Conservation (phyloP, 2,888 invertebrate genomes). For the Metopia argyrocephala region DNA sequence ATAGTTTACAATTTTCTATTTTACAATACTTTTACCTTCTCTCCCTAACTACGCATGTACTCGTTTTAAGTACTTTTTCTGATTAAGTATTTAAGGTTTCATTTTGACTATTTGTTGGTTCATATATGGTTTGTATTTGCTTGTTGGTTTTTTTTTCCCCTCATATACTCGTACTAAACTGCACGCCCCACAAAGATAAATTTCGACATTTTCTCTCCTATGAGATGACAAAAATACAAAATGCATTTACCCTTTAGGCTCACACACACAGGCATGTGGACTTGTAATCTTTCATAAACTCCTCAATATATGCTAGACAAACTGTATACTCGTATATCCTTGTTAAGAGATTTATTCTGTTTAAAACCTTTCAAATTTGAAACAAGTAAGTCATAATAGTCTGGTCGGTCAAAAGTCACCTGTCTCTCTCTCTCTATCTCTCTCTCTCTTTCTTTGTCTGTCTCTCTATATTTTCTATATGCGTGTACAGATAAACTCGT, state of each 20-base stretch:
- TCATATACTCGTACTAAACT: neutral
- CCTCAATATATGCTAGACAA: neutral
- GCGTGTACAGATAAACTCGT: too few species aligned
- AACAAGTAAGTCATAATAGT: slow-evolving; percentile 3
- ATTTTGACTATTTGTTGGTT: slow-evolving; percentile 9
- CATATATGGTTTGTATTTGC: neutral
- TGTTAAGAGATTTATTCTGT: neutral
- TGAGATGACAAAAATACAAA: neutral
- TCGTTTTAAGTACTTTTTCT: too few species aligned
- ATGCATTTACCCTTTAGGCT: neutral
- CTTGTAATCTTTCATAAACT: neutral
- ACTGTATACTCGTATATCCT: neutral
- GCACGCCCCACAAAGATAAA: neutral
- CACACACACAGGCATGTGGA: too few species aligned
- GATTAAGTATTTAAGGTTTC: neutral
- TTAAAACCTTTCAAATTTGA: slow-evolving; percentile 14
- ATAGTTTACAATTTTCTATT: too few species aligned
- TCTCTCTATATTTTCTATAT: too few species aligned
- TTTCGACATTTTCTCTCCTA: too few species aligned
- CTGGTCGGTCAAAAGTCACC: too few species aligned
- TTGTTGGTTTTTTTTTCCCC: too few species aligned
- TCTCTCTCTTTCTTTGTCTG: neutral
- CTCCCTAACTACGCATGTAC: too few species aligned
- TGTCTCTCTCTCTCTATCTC: too few species aligned
- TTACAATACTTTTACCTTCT: too few species aligned